Conservation (phyloP, 2,797 vertebrate genomes). For the Hirundo rustica region DNA sequence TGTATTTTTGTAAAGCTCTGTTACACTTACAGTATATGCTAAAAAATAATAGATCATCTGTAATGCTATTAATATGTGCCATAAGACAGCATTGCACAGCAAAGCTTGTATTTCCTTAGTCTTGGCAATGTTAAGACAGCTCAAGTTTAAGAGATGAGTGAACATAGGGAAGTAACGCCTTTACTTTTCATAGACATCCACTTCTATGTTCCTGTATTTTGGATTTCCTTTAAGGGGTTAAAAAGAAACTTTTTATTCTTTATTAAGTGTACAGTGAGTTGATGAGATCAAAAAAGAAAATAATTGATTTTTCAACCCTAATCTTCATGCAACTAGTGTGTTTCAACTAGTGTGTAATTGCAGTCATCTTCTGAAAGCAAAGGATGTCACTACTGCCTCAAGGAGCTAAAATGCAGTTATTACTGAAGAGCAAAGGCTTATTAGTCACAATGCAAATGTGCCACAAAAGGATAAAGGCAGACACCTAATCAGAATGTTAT, state of each 20-base stretch:
- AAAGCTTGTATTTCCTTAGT: slow-evolving; percentile 22
- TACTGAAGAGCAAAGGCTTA: background rate
- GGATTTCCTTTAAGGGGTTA: background rate
- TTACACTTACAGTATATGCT: background rate
- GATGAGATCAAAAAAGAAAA: background rate
- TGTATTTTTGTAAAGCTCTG: background rate
- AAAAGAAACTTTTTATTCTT: background rate
- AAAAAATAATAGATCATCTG: background rate
- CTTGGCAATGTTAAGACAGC: background rate
- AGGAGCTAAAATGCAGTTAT: background rate
- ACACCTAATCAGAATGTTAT: background rate
- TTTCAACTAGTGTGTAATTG: background rate
- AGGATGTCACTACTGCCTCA: background rate
- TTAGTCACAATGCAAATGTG: background rate
- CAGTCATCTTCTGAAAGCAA: background rate
- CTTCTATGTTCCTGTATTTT: background rate
- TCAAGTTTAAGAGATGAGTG: background rate
- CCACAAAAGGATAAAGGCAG: background rate
- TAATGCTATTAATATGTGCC: background rate
- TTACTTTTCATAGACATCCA: background rate
- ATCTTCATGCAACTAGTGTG: background rate
- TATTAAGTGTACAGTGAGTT: background rate
- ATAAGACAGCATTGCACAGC: background rate
- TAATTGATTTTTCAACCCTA: background rate
- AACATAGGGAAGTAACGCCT: background rate